Evolutionary conservation across 2,888 invertebrate genomes (phyloP).

Genomic region (Alcis repandata): DNA sequence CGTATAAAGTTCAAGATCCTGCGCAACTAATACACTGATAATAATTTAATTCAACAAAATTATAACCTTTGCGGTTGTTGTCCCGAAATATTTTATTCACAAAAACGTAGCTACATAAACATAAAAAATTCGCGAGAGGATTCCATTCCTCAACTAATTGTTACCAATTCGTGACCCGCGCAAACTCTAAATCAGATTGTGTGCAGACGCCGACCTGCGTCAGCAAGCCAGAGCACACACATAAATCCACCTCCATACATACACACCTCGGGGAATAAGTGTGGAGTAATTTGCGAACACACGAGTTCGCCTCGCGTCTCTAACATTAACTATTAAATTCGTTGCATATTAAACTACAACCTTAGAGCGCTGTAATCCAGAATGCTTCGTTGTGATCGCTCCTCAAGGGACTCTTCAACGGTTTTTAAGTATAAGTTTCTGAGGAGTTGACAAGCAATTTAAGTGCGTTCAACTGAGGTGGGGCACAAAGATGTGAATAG

Average conservation of each 20-base stretch:
- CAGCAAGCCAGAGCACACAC: slow-evolving; percentile 74
- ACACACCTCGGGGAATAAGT: slow-evolving; percentile 75
- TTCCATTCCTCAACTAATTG: slow-evolving; percentile 30
- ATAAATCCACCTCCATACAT: slow-evolving; percentile 74
- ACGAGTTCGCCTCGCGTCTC: slow-evolving; percentile 75
- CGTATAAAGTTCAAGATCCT: too few species aligned
- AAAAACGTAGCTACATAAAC: neutral
- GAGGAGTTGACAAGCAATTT: slow-evolving; percentile 37
- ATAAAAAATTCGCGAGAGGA: slow-evolving; percentile 12
- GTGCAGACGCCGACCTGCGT: slow-evolving; percentile 66
- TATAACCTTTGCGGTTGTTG: too few species aligned
- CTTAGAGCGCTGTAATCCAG: slow-evolving; percentile 74
- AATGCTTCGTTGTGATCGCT: slow-evolving; percentile 62
- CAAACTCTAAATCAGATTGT: slow-evolving; percentile 62
- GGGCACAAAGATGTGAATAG: slow-evolving; percentile 10
- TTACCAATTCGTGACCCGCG: slow-evolving; percentile 45
- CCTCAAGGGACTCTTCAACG: slow-evolving; percentile 62
- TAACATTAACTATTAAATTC: slow-evolving; percentile 86
- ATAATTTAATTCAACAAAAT: too few species aligned
- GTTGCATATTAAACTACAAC: slow-evolving; percentile 84
- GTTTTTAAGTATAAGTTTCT: slow-evolving; percentile 55
- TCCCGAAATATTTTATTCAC: too few species aligned
- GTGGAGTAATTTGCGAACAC: slow-evolving; percentile 82
- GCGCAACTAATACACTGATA: too few species aligned
- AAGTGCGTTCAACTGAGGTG: slow-evolving; percentile 29